Evolutionary conservation across 2,797 vertebrate species (phyloP), one percentile per base, ranked within the genome.

Genomic region (Paramormyrops hopkinsi): DNA sequence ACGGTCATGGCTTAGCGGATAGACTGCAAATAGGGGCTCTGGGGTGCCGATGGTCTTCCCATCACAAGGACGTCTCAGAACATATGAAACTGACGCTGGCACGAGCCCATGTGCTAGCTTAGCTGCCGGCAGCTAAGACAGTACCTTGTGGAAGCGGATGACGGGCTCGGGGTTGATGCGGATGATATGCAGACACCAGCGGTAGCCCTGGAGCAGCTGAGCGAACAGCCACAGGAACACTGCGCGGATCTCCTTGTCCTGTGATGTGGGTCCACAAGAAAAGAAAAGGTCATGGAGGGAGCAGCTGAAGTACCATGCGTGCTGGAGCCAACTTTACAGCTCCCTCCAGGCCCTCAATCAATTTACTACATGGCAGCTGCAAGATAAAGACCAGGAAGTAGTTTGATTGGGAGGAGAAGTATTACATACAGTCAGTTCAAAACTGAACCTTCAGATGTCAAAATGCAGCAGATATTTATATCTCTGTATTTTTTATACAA

Each of bases 241-340:
- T 0, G 95, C 98, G 0, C 98, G 97, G 92, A 99, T 97, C 95
- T 99, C 98, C 95, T 99, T 99, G 92, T 99, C 98, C 98, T 99
- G 91, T 0, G 0, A 48, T 0, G 37, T 12, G 65, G 50, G 22
- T 25, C 41, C 4, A 0, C 11, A 12, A 91, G 56, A 91, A 73
- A 91, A 25, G 79, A 0, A 84, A 88, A 73, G n/a, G 65, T 76
- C 22, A 62, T 9, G 33, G n/a, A 3, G 4, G 22, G 41, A 33
- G 17, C 65, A 90, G 41, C 90, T 19, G 33, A 22, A 76, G 65
- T 37, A 69, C 53, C 51, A 82, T 46, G 76, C 2, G 19, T 11
- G 41, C 37, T 46, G 76, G 76, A 82, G 76, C 76, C 76, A 82
- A 82, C 76, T 82, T 56, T 87, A 44, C 76, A 82, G 8, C 76